Base-by-base conservation (phyloP, 2,888 invertebrate genomes). In the Spodoptera littoralis region DNA sequence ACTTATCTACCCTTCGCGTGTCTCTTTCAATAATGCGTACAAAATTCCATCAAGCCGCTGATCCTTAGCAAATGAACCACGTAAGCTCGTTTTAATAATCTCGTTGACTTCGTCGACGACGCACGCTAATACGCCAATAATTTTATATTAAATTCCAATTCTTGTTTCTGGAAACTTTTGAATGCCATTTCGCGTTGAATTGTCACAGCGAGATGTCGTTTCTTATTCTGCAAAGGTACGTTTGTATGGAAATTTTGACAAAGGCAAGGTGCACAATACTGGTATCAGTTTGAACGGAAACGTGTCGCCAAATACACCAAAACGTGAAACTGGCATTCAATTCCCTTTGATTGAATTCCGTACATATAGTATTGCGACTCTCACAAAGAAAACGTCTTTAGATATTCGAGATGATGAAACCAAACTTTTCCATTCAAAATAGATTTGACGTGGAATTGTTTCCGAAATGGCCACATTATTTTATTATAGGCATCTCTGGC, bases 291-390 rank as follows among this genome's bases (percentile, higher is more conserved):
- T 50, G 52, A 67, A 72, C 36, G 54, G 53, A 64, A 69, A 69
- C 60, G 48, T 73, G 67, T 70, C 42, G 18, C 27, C 46, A 50
- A 76, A 67, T 44, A 76, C 56, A 57, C 46, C 24, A 42, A 65
- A 62, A 64, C 62, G 60, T 61, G 65, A 55, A 58, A 52, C 64
- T 65, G 54, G 54, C 51, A 66, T 70, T 68, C 62, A 65, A 71
- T 74, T 65, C 57, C 56, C 46, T 67, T 74, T 74, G 66, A 77
- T 77, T 74, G 66, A 77, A 77, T 74, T 74, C 50, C 47, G 49
- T 58, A 71, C 59, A 61, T 70, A 47, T 56, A 52, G 52, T 54
- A 65, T 75, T 65, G 68, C 64, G 49, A 49, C 46, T n/a, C 18
- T 49, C 58, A 76, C 72, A 72, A 67, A 69, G 74, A 60, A 72